Conservation (phyloP, 2,888 invertebrate genomes). For the Hypselothyrea guttata region DNA sequence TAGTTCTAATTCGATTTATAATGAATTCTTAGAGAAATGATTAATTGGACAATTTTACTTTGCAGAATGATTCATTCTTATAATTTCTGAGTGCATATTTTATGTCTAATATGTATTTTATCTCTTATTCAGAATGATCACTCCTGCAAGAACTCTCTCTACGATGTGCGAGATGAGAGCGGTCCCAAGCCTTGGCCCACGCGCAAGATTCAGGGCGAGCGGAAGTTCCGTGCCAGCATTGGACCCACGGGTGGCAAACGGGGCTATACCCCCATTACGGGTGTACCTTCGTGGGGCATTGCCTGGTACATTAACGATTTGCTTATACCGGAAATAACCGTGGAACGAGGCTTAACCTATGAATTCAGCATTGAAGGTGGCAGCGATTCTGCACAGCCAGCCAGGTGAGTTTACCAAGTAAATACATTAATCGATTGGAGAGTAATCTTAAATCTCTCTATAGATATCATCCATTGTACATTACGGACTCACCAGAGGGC, state of each 20-base stretch:
- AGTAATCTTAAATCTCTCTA: too few relatives aligned
- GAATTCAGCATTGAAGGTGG: conserved; percentile 94
- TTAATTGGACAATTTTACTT: too few relatives aligned
- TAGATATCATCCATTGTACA: conserved; percentile 95
- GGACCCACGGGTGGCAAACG: conserved; percentile 92
- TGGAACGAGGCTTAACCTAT: conserved; percentile 93
- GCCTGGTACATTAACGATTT: conserved; percentile 96
- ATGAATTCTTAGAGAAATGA: too few relatives aligned
- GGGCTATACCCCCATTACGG: conserved; percentile 91
- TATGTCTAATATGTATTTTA: too few relatives aligned
- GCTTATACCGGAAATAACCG: conserved; percentile 93
- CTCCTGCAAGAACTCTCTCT: conserved; percentile 87
- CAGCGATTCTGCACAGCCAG: conserved; percentile 89
- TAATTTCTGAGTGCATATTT: too few relatives aligned
- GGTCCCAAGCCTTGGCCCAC: conserved; percentile 88
- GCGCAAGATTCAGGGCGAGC: conserved; percentile 85
- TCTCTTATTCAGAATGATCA: conserved; percentile 85
- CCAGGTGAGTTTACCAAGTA: conserved; percentile 84
- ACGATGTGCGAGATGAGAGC: conserved; percentile 85
- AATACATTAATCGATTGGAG: fast-evolving
- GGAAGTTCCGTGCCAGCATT: conserved; percentile 88
- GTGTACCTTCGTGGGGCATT: conserved; percentile 93
- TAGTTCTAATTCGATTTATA: too few relatives aligned
- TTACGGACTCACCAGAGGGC: conserved; percentile 92
- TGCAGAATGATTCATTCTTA: too few relatives aligned